Evolutionary conservation across 2,888 invertebrate species (phyloP), one percentile per base, ranked within the genome.

Genomic region (Xanthia togata): DNA sequence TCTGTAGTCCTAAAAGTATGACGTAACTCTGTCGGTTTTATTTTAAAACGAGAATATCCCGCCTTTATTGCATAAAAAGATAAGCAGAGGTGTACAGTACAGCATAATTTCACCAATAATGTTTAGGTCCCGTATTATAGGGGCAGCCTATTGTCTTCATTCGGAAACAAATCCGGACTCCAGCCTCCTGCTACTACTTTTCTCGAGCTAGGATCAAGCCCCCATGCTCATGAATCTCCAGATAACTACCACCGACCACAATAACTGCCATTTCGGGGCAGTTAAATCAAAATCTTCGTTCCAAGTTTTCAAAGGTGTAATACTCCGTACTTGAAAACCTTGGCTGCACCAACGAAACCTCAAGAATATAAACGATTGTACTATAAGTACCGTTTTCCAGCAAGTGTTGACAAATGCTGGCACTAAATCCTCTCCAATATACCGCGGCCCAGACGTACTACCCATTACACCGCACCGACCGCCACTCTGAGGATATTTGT

Each of bases 401-500:
- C n/a, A 50, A 59, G 55, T 35, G 12, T 47, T 64, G 60, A 84
- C 77, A 81, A 84, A 83, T 84, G 38, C 26, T 6, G 12, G n/a
- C 70, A 55, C 57, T 84, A 65, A 67, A 55, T 85, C 70, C 38
- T 50, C 5, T 9, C n/a, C 17, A 73, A 82, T 79, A 78, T 57
- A 78, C 69, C 53, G 70, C 63, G 75, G 65, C 55, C 17, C 72
- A 69, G 76, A 86, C 73, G 68, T 82, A 82, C 79, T 57, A 62
- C 71, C 82, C 79, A 82, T 79, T 79, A 76, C 63, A 20, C 60
- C 41, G 44, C 59, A 31, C 53, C 41, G 41, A 31, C 53, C 41
- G 41, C 59, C 69, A 41, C 76, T 74, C 59, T 62, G 35, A 53
- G 72, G 41, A 70, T 78, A 81, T 84, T 81, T 79, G 68, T 81